Evolutionary conservation across 2,888 invertebrate species (phyloP), one percentile per base, ranked within the genome.

Genomic region (Apomyelois bistriatella): DNA sequence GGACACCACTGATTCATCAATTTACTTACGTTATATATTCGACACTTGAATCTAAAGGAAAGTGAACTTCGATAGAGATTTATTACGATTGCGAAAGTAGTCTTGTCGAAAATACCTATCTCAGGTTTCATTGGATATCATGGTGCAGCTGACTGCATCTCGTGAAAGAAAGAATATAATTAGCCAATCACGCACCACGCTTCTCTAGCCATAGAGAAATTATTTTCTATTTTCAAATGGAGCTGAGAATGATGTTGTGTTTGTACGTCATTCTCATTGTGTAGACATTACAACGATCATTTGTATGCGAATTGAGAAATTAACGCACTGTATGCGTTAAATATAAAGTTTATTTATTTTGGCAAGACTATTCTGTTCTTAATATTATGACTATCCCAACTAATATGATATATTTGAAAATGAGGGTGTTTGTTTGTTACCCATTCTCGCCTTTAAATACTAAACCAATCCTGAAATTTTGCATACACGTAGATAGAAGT

Each of bases 1-100:
- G 40, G 40, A 40, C 32, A 32, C 9, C n/a, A 3, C 17, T 32
- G 15, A 16, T 30, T 13, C 10, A 35, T 13, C 13, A 43, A 43
- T 46, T 32, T 10, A 35, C 12, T 13, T 37, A 37, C 48, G 22
- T 37, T 37, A 48, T 16, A 2, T 16, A 16, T 32, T 42, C 35
- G 17, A 35, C 50, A 35, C 30, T 6, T 42, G 17, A 16, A 15
- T 51, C 30, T 9, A 42, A 35, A 36, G 10, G 43, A 52, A 43
- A 52, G 52, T 52, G 43, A 52, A n/a, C 16, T 6, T 28, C 30
- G 12, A 32, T 43, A 36, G 36, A 15, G 43, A 52, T 51, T 35
- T 49, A 46, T 49, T 35, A 49, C 48, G 32, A 41, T 13, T 36
- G 55, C 48, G 52, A 52, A 55, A 52, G 52, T 52, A 42, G 38